Evolutionary conservation across 2,797 vertebrate species (phyloP), one percentile per base, ranked within the genome.

Genomic region (Schizopygopsis pylzovi): DNA sequence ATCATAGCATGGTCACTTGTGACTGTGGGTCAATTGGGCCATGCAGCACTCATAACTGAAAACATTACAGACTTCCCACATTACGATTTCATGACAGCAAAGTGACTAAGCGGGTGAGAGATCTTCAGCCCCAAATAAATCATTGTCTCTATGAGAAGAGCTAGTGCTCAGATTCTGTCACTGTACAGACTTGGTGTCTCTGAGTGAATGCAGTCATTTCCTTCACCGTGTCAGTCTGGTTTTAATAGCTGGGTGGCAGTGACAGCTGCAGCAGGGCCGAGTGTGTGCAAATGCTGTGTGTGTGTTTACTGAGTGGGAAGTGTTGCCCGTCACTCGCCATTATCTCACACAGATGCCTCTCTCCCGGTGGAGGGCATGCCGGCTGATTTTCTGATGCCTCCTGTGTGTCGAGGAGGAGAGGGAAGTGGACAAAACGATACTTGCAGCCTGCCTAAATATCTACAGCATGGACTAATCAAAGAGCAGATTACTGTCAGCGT

Each of bases 241-340:
- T 83, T 81, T 82, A 87, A 88, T 81, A 83, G 83, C 85, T 76
- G 73, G 87, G 80, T 89, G 82, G 82, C 75, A 59, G 72, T 86
- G 78, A 90, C 87, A 90, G 91, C 89, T 88, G 86, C 83, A 85
- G 72, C 76, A 84, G 83, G 79, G 79, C 54, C 2, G 12, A 75
- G 77, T 71, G 79, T 75, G 80, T 77, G 47, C 25, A 47, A 25
- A 28, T 45, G 61, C 39, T 63, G 63, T 56, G 83, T 79, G 72
- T 45, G 63, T 85, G 77, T 78, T 87, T 49, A 80, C 63, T 6
- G 77, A 87, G 89, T 80, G 83, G 81, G 85, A 89, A 89, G 87
- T 85, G 81, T 85, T 85, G 88, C 65, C 86, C 87, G 88, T 89
- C 90, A 89, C 87, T 86, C 52, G 79, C 56, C 41, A 87, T 90